Percentiles rank a stretch among this genome's conserved stretches.
Conservation (phyloP, 2,113 vertebrate species). For the Paramormyrops kingsleyae region DNA sequence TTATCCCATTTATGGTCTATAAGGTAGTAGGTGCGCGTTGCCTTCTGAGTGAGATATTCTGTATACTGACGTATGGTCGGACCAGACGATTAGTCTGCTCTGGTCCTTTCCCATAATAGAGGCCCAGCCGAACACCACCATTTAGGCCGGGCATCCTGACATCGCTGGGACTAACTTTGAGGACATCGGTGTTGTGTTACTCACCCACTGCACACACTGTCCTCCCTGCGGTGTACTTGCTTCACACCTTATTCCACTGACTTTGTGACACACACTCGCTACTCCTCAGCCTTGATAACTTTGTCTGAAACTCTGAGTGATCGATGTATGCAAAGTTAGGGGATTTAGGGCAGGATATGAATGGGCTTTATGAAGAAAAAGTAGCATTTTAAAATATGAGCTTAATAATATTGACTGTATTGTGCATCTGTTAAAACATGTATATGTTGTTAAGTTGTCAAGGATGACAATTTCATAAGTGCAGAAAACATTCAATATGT, state of each 20-base stretch:
- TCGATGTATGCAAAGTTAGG: not conserved
- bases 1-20: not conserved
- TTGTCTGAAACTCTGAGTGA: not conserved
- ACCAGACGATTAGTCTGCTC: not conserved
- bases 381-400: not conserved
- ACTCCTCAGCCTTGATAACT: not conserved
- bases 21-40: not conserved
- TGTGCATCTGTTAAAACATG: not conserved
- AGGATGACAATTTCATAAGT: not conserved
- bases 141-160: not conserved
- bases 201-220: not conserved
- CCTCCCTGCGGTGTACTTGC: not conserved
- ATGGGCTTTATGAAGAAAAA: not conserved
- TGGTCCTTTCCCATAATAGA: not conserved
- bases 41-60: not conserved
- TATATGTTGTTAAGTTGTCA: not conserved
- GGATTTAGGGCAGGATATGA: not conserved
- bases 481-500: not conserved
- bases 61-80: not conserved
- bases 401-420: not conserved
- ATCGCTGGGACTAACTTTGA: not conserved
- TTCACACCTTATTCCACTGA: not conserved
- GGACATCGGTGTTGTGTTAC: not conserved
- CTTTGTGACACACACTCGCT: not conserved
- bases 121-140: not conserved